Evolutionary conservation across 2,888 invertebrate genomes (phyloP).

Genomic region (Molorchus minor): DNA sequence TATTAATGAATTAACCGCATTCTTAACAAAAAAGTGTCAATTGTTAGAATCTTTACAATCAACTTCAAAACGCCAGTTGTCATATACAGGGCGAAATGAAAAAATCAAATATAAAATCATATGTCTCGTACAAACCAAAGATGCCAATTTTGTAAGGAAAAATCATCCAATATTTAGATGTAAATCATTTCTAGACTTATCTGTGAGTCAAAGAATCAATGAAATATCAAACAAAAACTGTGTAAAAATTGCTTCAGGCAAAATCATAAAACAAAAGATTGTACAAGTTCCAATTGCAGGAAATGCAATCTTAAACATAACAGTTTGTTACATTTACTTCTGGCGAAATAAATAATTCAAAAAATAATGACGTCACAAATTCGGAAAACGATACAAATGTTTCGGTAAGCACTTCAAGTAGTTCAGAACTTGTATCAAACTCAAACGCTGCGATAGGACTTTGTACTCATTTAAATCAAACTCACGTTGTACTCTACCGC

Average conservation of each 20-base stretch:
- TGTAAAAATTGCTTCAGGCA: constrained; percentile 14
- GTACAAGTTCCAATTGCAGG: neutral
- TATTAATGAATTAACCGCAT: constrained; percentile 3
- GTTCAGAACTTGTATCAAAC: neutral
- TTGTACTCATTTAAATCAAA: neutral
- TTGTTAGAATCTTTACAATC: neutral
- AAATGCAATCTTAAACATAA: constrained; percentile 11
- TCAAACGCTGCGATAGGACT: neutral
- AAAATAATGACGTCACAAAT: neutral
- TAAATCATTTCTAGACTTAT: constrained; percentile 4
- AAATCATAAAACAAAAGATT: constrained; percentile 11
- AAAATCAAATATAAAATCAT: constrained; percentile 1
- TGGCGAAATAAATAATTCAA: too few species aligned
- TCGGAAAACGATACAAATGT: neutral
- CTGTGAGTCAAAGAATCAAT: neutral
- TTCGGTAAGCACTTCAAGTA: neutral
- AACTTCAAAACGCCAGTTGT: neutral
- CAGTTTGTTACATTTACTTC: constrained; percentile 3
- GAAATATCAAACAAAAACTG: constrained; percentile 3
- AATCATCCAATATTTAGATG: constrained; percentile 11
- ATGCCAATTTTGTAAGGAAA: neutral
- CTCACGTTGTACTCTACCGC: constrained; percentile 5
- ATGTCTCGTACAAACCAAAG: neutral
- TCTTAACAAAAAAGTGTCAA: constrained; percentile 7
- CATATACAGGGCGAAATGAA: neutral